Base-by-base conservation (phyloP, 2,797 vertebrate genomes). In the Paramormyrops hopkinsi region DNA sequence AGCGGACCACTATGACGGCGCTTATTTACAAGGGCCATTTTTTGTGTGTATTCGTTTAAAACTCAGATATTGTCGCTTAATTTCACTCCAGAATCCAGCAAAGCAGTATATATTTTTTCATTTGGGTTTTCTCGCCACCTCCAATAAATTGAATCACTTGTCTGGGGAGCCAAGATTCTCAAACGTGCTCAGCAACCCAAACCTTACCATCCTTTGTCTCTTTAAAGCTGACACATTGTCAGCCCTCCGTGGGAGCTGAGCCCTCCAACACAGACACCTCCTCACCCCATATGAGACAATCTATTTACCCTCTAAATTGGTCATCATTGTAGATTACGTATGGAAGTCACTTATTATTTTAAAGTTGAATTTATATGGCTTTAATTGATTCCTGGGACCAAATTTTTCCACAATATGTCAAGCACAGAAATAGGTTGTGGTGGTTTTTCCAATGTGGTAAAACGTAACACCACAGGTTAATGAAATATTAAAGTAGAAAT, bases 111-210 rank as follows among this genome's bases (percentile, higher is more conserved):
- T 73, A 73, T 56, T 90, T 92, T 89, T 90, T 90, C 87, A 59
- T 92, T 90, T 92, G 91, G 89, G 91, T 92, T 95, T 95, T 95
- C 94, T 94, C 93, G 94, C 93, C 93, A 87, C 92, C 93, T 94
- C 91, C 93, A 93, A 93, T 94, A 94, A 94, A 95, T 93, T 91
- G 94, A 93, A 93, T 92, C 90, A 93, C 94, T 96, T 94, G 94
- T 95, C 94, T 95, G 92, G 93, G 86, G 62, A 89, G 90, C 79
- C 89, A 22, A 54, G 91, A 89, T 90, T 94, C 93, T 91, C 94
- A 93, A 96, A 97, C 97, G 97, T 97, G 97, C 96, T 95, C 95
- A 95, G 97, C 96, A 97, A 95, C 94, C 93, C 95, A 97, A 95
- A 96, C 95, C 95, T 95, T 91, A 88, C 88, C 90, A 90, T 95